These are phyloP conservation scores for Steinernema carpocapsae DNA, from an alignment of 2,888 invertebrate genomes.

Conservation along the genomic window DNA sequence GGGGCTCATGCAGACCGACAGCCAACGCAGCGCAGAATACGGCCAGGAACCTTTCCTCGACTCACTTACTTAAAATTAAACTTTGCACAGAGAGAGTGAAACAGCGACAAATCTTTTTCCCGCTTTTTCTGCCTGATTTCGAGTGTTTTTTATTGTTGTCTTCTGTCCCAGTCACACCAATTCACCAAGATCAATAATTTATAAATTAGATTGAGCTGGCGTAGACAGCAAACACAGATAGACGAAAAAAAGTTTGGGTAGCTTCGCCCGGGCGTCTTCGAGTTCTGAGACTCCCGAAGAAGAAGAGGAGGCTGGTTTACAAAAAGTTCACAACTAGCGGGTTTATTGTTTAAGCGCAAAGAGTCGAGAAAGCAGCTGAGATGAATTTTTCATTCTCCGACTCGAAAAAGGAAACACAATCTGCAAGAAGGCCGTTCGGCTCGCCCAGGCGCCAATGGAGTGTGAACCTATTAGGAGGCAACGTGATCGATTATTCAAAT, in stretches of 20 bases:
- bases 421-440: neutral
- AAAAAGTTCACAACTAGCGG: too few relatives aligned
- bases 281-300: neutral
- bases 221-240: neutral
- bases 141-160: neutral
- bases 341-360: neutral
- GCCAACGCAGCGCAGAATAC: neutral
- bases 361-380: neutral
- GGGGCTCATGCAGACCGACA: neutral
- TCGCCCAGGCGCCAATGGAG: neutral
- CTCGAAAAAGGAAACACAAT: conserved; percentile 21
- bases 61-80: neutral
- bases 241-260: neutral
- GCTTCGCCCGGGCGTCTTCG: neutral
- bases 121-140: neutral
- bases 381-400: conserved; percentile 19
- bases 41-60: neutral
- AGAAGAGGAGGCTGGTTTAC: too few relatives aligned
- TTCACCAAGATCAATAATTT: conserved; percentile 33
- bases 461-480: neutral
- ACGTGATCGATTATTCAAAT: conserved; percentile 29
- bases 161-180: conserved; percentile 3
- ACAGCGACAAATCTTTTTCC: neutral
- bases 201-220: conserved; percentile 29
- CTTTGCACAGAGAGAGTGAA: neutral